Percentiles rank a stretch among this genome's conserved stretches.
Evolutionary conservation across 2,113 vertebrate genomes (phyloP).

Genomic region (Suricata suricatta): DNA sequence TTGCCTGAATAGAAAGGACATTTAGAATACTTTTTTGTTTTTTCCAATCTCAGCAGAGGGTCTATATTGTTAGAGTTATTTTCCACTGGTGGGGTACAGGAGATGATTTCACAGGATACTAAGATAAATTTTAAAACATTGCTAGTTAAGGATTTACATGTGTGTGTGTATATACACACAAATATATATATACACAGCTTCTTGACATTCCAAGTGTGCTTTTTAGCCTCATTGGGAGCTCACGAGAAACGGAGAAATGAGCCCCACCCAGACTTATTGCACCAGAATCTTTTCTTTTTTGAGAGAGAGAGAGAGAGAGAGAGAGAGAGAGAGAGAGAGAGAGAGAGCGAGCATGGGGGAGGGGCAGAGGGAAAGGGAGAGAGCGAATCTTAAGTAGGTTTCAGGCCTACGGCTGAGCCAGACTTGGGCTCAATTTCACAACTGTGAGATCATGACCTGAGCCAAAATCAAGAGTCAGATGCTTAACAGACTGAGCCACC

Average conservation of each 20-base stretch:
- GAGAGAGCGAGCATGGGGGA: too few relatives aligned
- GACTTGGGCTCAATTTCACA: too few relatives aligned
- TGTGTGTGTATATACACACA: neutral
- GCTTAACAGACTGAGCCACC: too few relatives aligned
- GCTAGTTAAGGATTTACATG: neutral
- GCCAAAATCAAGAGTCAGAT: too few relatives aligned
- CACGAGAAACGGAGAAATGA: neutral
- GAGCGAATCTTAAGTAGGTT: too few relatives aligned
- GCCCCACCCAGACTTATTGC: neutral
- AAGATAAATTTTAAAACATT: neutral
- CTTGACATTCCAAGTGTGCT: neutral
- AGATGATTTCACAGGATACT: neutral
- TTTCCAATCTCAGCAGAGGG: neutral
- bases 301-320: too few relatives aligned
- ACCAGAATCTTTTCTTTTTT: neutral
- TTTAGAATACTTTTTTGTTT: neutral
- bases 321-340: too few relatives aligned
- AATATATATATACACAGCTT: too few relatives aligned
- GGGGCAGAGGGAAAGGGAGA: too few relatives aligned
- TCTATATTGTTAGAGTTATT: neutral
- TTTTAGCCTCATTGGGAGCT: neutral
- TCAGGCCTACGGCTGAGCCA: too few relatives aligned
- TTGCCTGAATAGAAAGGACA: neutral
- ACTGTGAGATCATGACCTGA: too few relatives aligned
- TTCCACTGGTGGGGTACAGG: neutral